Conservation (phyloP, 2,113 vertebrate genomes). For the Hiodon alosoides region DNA sequence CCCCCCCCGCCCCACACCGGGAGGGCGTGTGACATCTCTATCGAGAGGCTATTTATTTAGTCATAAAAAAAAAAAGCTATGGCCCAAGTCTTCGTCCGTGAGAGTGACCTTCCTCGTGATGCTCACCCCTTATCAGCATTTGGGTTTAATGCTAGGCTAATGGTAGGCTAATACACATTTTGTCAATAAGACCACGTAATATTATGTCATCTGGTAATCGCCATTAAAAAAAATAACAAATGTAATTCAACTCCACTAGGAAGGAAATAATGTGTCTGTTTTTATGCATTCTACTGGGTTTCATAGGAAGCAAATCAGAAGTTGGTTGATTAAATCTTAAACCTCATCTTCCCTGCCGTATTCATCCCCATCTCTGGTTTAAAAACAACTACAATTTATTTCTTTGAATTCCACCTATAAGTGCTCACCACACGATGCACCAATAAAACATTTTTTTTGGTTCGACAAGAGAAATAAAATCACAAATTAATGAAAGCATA, state of each 20-base stretch:
- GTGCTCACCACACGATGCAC: background rate
- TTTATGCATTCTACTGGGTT: background rate
- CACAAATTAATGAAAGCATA: conserved; percentile 13
- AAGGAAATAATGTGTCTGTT: background rate
- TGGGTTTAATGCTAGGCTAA: background rate
- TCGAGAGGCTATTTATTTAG: background rate
- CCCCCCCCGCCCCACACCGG: too few relatives aligned
- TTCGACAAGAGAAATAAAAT: background rate
- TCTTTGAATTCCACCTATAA: background rate
- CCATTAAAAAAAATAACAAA: background rate
- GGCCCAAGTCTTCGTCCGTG: background rate
- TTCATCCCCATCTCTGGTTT: background rate
- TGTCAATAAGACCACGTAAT: background rate
- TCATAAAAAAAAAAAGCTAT: background rate
- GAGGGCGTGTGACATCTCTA: background rate
- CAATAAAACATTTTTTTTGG: conserved; percentile 1
- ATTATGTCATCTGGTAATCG: background rate
- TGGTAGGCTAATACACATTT: background rate
- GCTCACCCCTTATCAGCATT: background rate
- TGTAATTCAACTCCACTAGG: background rate
- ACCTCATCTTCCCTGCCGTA: background rate
- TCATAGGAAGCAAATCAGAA: too few relatives aligned
- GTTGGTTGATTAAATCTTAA: too few relatives aligned
- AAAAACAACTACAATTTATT: too few relatives aligned
- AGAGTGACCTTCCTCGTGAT: background rate